phyloP scores from a whole-genome alignment of 1,140 invertebrate species.

The Drosophila malerkotliana region DNA sequence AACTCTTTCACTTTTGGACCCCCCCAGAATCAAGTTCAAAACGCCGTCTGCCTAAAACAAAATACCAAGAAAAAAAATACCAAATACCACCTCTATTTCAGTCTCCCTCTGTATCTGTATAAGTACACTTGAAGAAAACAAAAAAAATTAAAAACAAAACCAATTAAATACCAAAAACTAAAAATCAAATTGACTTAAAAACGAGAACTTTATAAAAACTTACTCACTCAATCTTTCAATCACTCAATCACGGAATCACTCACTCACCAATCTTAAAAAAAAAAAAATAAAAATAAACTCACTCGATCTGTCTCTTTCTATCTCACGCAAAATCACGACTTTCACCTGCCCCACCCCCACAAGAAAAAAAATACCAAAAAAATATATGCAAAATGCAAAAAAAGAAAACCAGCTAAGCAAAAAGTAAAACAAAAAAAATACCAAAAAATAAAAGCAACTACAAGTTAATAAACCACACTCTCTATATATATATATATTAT shows the following conservation, averaged over 20 bases:
- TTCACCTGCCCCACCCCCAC: slow-evolving; percentile 21
- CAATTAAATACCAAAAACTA: slow-evolving; percentile 36
- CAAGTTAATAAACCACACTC: slow-evolving; percentile 44
- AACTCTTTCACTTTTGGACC: slow-evolving; percentile 34
- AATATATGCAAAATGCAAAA: slow-evolving; percentile 19
- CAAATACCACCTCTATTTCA: slow-evolving; percentile 14
- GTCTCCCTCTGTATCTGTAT: slow-evolving; percentile 42
- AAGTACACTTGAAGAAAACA: slow-evolving; percentile 39
- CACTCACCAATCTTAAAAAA: slow-evolving; percentile 24
- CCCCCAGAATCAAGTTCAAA: neutral
- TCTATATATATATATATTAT: slow-evolving; percentile 34
- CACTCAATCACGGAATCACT: slow-evolving; percentile 38
- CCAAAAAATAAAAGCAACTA: slow-evolving; percentile 37
- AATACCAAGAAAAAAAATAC: slow-evolving; percentile 7
- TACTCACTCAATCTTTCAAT: slow-evolving; percentile 44
- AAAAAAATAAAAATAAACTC: slow-evolving; percentile 16
- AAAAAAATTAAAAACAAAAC: slow-evolving; percentile 18
- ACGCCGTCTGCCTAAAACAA: slow-evolving; percentile 34
- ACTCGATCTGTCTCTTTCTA: slow-evolving; percentile 30
- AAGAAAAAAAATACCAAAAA: slow-evolving; percentile 14
- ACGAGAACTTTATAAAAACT: slow-evolving; percentile 38
- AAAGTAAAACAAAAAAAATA: slow-evolving; percentile 24
- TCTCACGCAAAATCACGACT: slow-evolving; percentile 44
- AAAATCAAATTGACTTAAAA: slow-evolving; percentile 37
- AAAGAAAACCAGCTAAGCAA: slow-evolving; percentile 25